A percentile compares a stretch with the other conserved stretches of the same genome.
Conservation (phyloP, 2,888 invertebrate genomes). For the Tinea pellionella region DNA sequence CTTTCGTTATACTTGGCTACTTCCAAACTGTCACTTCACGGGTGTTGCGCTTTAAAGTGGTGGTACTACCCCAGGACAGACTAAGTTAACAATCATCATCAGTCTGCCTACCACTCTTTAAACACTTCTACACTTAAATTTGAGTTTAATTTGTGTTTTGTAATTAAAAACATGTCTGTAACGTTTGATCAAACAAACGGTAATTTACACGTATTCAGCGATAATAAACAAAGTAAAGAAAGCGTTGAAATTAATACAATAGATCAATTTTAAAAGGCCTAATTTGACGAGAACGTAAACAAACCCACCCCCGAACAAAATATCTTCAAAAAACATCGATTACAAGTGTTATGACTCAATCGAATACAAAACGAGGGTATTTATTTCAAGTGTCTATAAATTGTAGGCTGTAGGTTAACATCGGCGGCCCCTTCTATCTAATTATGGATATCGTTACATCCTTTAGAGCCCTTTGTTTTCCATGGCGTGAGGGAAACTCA, state of each 20-base stretch:
- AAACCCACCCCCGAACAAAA: slow-evolving; percentile 5
- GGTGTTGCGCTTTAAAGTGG: too few relatives aligned
- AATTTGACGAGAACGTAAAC: slow-evolving; percentile 29
- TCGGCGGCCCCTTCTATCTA: slow-evolving; percentile 25
- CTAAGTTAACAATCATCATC: too few relatives aligned
- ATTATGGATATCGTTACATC: slow-evolving; percentile 18
- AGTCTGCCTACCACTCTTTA: too few relatives aligned
- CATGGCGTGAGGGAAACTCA: slow-evolving; percentile 8
- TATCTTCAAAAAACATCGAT: slow-evolving; percentile 26
- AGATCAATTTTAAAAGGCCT: slow-evolving; percentile 46
- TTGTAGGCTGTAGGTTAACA: slow-evolving; percentile 46
- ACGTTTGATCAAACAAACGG: too few relatives aligned
- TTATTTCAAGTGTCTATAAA: slow-evolving; percentile 38
- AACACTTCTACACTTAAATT: too few relatives aligned
- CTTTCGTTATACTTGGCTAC: too few relatives aligned
- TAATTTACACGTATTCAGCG: too few relatives aligned
- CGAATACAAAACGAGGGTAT: slow-evolving; percentile 32
- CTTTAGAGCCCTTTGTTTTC: slow-evolving; percentile 14
- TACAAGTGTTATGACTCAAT: slow-evolving; percentile 60
- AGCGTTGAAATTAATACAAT: slow-evolving; percentile 23
- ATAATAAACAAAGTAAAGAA: too few relatives aligned
- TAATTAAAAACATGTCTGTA: too few relatives aligned
- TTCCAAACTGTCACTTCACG: too few relatives aligned
- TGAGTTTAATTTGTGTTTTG: too few relatives aligned
- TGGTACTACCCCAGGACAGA: too few relatives aligned